Conservation (phyloP, 2,888 invertebrate genomes). For the Axea sp. region DNA sequence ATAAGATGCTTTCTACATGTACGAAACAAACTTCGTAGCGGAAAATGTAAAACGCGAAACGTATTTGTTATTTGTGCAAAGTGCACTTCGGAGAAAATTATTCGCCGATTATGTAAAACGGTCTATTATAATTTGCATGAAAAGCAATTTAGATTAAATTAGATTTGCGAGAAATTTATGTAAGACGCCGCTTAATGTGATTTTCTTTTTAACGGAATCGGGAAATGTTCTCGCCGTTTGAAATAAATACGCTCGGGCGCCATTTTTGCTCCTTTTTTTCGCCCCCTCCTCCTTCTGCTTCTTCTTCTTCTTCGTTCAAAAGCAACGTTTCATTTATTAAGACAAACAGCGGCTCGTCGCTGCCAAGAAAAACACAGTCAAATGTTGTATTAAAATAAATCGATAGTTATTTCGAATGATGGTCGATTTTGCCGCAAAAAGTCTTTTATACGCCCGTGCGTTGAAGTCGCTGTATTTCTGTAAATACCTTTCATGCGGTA, state of each 20-base stretch:
- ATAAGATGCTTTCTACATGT: slow-evolving; percentile 26
- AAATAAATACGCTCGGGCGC: slow-evolving; percentile 5
- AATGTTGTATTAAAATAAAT: too few relatives aligned
- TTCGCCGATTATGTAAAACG: slow-evolving; percentile 55
- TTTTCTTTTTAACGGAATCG: slow-evolving; percentile 35
- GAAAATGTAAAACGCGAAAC: slow-evolving; percentile 38
- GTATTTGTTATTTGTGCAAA: slow-evolving; percentile 51
- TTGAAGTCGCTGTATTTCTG: too few relatives aligned
- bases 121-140: slow-evolving; percentile 58
- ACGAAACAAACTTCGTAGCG: slow-evolving; percentile 21
- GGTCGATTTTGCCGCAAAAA: too few relatives aligned
- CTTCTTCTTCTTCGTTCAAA: too few relatives aligned
- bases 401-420: too few relatives aligned
- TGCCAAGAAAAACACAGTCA: too few relatives aligned
- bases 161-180: slow-evolving; percentile 55
- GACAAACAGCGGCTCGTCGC: too few relatives aligned
- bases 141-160: slow-evolving; percentile 59
- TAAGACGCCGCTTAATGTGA: slow-evolving; percentile 43
- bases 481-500: too few relatives aligned
- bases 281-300: too few relatives aligned
- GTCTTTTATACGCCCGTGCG: too few relatives aligned
- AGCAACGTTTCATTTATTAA: too few relatives aligned
- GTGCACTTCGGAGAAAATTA: slow-evolving; percentile 41
- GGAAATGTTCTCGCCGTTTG: slow-evolving; percentile 9
- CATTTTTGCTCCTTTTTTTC: too few relatives aligned